A percentile compares a stretch with the other conserved stretches of the same genome.
phyloP scores from a whole-genome alignment of 2,797 vertebrate genomes.

The Tragopan temminckii region DNA sequence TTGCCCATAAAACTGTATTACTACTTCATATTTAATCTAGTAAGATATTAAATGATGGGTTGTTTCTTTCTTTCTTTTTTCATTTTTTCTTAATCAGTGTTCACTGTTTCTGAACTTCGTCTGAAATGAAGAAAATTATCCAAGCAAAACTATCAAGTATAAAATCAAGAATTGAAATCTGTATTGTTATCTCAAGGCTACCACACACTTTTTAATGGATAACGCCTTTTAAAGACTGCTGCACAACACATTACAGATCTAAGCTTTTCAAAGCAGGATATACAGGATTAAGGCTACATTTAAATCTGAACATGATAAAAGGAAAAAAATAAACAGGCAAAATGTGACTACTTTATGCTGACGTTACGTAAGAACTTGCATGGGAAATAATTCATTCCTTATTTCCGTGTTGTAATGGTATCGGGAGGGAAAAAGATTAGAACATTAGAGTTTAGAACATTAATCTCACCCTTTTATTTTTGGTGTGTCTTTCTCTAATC shows the following conservation, averaged over 20 bases:
- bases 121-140: neutral
- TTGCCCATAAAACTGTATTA: neutral
- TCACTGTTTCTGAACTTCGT: neutral
- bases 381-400: neutral
- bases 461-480: rapidly evolving
- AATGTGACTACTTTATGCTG: neutral
- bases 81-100: neutral
- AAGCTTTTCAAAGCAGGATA: conserved; percentile 57
- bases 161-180: neutral
- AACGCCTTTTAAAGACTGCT: neutral
- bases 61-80: neutral
- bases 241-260: neutral
- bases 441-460: neutral
- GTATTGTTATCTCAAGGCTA: neutral
- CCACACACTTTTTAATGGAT: neutral
- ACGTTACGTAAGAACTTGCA: conserved; percentile 45
- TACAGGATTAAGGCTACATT: conserved; percentile 60
- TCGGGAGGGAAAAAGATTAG: neutral
- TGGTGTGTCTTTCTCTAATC: neutral
- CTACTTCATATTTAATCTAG: neutral
- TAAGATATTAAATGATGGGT: neutral
- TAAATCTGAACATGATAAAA: conserved; percentile 47
- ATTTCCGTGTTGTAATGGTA: neutral
- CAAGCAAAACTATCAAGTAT: neutral
- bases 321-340: neutral